These are phyloP conservation scores for Enteromius argenteus DNA, from an alignment of 2,797 vertebrate genomes.

Conservation along the genomic window DNA sequence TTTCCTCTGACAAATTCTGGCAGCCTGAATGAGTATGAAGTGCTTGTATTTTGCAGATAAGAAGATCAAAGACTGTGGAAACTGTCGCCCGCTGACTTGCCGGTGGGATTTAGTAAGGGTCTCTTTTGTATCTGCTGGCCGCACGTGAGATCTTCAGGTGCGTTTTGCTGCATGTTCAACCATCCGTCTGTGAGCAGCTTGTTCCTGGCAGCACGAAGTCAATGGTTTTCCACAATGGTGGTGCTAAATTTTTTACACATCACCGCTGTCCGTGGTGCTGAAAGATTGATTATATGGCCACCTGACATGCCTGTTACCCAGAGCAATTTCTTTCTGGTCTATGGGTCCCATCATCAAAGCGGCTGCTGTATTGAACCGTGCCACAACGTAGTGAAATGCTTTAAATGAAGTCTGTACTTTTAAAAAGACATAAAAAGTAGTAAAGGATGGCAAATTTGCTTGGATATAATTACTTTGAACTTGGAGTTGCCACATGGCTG, in stretches of 20 bases:
- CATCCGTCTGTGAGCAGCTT: constrained; percentile 35
- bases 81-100: constrained; percentile 4
- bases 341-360: constrained; percentile 13
- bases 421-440: constrained; percentile 13
- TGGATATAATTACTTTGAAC: constrained; percentile 19
- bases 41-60: constrained; percentile 44
- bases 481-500: background rate
- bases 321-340: constrained; percentile 43
- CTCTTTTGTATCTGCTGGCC: constrained; percentile 12
- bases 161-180: constrained; percentile 24
- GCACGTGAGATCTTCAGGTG: constrained; percentile 13
- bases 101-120: constrained; percentile 1
- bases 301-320: constrained; percentile 46
- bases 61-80: constrained; percentile 31
- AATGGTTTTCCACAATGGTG: constrained; percentile 23
- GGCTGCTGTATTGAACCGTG: constrained; percentile 10
- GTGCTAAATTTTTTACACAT: background rate
- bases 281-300: constrained; percentile 49
- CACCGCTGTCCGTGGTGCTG: constrained; percentile 23
- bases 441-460: constrained; percentile 1
- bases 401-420: constrained; percentile 21
- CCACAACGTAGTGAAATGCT: constrained; percentile 22
- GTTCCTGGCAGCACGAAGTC: constrained; percentile 37
- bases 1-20: background rate
- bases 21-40: constrained; percentile 18